Conservation (phyloP, 1,140 invertebrate genomes). For the Nylanderia fulva region DNA sequence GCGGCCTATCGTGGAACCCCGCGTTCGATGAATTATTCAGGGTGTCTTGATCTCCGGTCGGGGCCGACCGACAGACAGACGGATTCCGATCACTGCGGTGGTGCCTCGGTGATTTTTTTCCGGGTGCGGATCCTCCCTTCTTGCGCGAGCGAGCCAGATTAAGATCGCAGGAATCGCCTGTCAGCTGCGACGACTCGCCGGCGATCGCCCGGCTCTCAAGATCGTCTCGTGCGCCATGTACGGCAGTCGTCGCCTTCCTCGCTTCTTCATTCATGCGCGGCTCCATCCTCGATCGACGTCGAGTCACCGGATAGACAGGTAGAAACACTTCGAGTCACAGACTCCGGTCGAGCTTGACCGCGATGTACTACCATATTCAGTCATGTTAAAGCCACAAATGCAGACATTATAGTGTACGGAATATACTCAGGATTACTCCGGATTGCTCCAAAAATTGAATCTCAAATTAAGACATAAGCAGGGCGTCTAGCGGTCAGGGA, state of each 20-base stretch:
- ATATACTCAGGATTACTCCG: neutral
- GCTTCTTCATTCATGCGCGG: slow-evolving; percentile 44
- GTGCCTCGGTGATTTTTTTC: slow-evolving; percentile 68
- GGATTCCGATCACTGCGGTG: slow-evolving; percentile 68
- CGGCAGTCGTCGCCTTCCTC: slow-evolving; percentile 40
- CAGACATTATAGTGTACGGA: neutral
- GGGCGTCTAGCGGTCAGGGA: too few species aligned
- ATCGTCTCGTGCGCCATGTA: slow-evolving; percentile 50
- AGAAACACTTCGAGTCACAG: slow-evolving; percentile 25
- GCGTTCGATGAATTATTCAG: slow-evolving; percentile 80
- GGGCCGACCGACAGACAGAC: slow-evolving; percentile 67
- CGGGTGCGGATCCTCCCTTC: slow-evolving; percentile 61
- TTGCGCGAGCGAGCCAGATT: slow-evolving; percentile 75
- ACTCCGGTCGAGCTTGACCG: neutral
- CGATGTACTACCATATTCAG: slow-evolving; percentile 43
- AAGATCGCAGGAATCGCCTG: slow-evolving; percentile 79
- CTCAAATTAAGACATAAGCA: neutral
- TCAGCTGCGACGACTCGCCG: slow-evolving; percentile 69
- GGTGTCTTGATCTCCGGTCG: slow-evolving; percentile 71
- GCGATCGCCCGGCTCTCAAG: slow-evolving; percentile 26
- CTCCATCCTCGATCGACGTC: neutral
- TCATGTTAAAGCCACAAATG: neutral
- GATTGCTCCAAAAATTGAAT: neutral
- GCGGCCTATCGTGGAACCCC: neutral
- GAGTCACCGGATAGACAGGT: slow-evolving; percentile 36